These are phyloP conservation scores for Plagodis pulveraria DNA, from an alignment of 2,888 invertebrate genomes.

Conservation along the genomic window DNA sequence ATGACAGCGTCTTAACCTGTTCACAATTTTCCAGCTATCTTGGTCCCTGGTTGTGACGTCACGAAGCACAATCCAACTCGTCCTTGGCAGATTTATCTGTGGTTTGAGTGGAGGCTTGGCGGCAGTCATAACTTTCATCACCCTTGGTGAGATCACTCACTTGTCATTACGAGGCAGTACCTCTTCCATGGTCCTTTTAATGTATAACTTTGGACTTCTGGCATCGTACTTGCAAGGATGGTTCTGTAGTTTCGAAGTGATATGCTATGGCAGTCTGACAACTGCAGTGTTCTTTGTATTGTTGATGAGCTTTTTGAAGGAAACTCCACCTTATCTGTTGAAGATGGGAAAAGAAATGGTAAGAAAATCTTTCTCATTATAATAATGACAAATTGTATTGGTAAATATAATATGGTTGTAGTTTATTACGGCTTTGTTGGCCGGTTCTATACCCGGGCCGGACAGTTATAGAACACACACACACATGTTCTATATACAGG, in stretches of 20 bases:
- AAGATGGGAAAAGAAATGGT: conserved; percentile 47
- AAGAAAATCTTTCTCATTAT: no score
- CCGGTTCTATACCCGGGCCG: no score
- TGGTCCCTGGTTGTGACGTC: conserved; percentile 52
- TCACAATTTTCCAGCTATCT: conserved; percentile 44
- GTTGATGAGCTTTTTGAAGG: conserved; percentile 41
- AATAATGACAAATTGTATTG: no score
- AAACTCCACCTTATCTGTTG: conserved; percentile 49
- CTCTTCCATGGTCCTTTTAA: conserved; percentile 26
- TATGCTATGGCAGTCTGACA: conserved; percentile 47
- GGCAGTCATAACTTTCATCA: conserved; percentile 76
- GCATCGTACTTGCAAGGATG: conserved; percentile 49
- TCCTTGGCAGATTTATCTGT: conserved; percentile 72
- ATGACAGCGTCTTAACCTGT: neutral
- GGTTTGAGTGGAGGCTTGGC: conserved; percentile 59
- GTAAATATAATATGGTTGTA: no score
- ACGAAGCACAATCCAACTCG: conserved; percentile 46
- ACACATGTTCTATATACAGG: no score
- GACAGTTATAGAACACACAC: no score
- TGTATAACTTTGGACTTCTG: conserved; percentile 44
- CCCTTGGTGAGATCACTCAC: conserved; percentile 77
- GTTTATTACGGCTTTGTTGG: no score
- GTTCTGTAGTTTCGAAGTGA: conserved; percentile 48
- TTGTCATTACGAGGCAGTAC: conserved; percentile 42
- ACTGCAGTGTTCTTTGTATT: conserved; percentile 37